Evolutionary conservation across 2,113 vertebrate species (phyloP).

Genomic region (Ochotona curzoniae): DNA sequence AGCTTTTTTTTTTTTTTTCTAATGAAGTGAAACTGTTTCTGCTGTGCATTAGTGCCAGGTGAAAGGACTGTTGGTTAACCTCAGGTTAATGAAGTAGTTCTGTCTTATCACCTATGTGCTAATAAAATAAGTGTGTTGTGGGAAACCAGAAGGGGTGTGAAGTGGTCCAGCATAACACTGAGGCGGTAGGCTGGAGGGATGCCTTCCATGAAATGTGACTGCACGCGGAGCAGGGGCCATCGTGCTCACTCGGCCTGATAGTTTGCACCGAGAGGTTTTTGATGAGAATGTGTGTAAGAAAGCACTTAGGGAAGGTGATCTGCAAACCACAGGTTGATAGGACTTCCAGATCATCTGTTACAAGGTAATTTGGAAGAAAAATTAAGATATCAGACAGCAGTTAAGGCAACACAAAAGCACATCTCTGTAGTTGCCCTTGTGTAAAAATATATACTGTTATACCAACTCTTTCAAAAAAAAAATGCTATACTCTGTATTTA

Average conservation of each 20-base stretch:
- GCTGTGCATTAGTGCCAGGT: constrained; percentile 21
- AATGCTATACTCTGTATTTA: not conserved
- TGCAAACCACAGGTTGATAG: not conserved
- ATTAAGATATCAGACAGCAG: not conserved
- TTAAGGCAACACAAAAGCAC: constrained; percentile 27
- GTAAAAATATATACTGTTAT: not conserved
- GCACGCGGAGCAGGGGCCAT: not conserved
- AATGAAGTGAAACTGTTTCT: constrained; percentile 55
- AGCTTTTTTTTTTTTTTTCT: constrained; percentile 41
- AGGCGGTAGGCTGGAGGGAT: not conserved
- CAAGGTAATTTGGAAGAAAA: constrained; percentile 15
- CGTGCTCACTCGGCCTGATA: not conserved
- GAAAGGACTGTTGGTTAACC: constrained; percentile 51
- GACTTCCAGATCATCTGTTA: not conserved
- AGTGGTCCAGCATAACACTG: not conserved
- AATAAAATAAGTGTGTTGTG: constrained; percentile 27
- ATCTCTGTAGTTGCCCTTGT: not conserved
- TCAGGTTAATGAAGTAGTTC: constrained; percentile 63
- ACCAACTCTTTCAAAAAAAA: not conserved
- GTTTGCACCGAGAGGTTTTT: constrained; percentile 13
- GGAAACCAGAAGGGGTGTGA: constrained; percentile 44
- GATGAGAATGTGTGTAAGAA: not conserved
- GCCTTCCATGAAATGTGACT: constrained; percentile 18
- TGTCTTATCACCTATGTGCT: constrained; percentile 35
- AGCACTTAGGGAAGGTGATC: not conserved